Conservation (phyloP, 92 coral and sea anemone species). For the Pocillopora grandis region DNA sequence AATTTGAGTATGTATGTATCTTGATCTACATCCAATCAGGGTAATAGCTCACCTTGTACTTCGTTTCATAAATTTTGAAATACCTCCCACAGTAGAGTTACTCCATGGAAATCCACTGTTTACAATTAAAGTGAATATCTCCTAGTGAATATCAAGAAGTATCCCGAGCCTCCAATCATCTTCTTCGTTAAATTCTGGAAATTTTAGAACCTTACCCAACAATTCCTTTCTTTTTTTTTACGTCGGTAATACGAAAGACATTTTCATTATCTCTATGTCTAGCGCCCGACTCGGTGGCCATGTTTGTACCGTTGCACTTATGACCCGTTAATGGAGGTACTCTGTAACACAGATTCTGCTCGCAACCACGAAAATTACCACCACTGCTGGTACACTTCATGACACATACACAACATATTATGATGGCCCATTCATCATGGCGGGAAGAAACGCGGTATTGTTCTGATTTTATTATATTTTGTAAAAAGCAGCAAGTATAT, state of each 20-base stretch:
- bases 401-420: too few species aligned
- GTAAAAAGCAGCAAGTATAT: too few species aligned
- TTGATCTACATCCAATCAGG: not conserved
- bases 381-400: too few species aligned
- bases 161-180: conserved; percentile 73
- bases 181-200: conserved; percentile 76
- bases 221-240: conserved; percentile 51
- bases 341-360: too few species aligned
- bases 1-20: too few species aligned
- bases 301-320: conserved; percentile 41
- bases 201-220: conserved; percentile 51
- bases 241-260: conserved; percentile 49
- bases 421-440: too few species aligned
- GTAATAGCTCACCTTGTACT: conserved; percentile 37
- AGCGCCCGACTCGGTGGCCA: conserved; percentile 28
- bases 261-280: conserved; percentile 31
- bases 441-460: too few species aligned
- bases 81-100: conserved; percentile 53
- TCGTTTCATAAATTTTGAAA: conserved; percentile 36
- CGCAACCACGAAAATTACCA: too few species aligned
- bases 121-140: conserved; percentile 55
- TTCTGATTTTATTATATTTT: too few species aligned
- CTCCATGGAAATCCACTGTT: conserved; percentile 76
- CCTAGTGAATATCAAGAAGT: conserved; percentile 66
- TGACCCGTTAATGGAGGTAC: too few species aligned